Base-by-base conservation (phyloP, 2,797 vertebrate species). In the Eupleurogrammus muticus region DNA sequence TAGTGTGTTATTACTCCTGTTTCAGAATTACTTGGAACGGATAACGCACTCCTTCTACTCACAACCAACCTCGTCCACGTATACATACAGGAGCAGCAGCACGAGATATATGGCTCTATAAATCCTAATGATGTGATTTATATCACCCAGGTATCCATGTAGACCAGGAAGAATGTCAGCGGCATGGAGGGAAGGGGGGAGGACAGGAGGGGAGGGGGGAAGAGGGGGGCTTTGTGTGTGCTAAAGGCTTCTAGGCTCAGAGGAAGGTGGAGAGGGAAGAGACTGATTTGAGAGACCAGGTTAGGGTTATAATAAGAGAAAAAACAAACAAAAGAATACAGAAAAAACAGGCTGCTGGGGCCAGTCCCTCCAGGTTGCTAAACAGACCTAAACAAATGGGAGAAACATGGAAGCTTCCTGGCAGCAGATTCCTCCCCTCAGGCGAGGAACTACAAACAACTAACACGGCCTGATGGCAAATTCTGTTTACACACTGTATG, bases 331-430 rank as follows among this genome's bases (percentile, higher is more conserved):
- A 34, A 34, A 34, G 4, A 8, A 34, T 34, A 4, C n/a, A n/a
- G n/a, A 48, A 34, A 13, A 40, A 71, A 67, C 44, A 36, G n/a
- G 51, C 59, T 58, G 34, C 48, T 14, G 58, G 48, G 42, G 50
- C 20, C 23, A 23, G 40, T 59, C 73, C 47, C 23, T 61, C 34
- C n/a, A 49, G 24, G 46, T 53, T 62, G 58, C 65, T 65, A 74
- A 47, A 46, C 56, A 64, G 32, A 54, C 28, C 28, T 68, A 55
- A 35, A 75, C 17, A 34, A 42, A 34, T 5, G 28, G 32, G 35
- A 66, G 51, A 71, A 66, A 55, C 55, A 47, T 32, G 40, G 38
- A 57, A 11, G 52, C 21, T 10, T 23, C 49, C 28, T 35, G 58
- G 58, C 46, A 51, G 5, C 20, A 40, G 63, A 60, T 21, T 13